phyloP scores from a whole-genome alignment of 2,797 vertebrate genomes.

The Malurus leucopterus region DNA sequence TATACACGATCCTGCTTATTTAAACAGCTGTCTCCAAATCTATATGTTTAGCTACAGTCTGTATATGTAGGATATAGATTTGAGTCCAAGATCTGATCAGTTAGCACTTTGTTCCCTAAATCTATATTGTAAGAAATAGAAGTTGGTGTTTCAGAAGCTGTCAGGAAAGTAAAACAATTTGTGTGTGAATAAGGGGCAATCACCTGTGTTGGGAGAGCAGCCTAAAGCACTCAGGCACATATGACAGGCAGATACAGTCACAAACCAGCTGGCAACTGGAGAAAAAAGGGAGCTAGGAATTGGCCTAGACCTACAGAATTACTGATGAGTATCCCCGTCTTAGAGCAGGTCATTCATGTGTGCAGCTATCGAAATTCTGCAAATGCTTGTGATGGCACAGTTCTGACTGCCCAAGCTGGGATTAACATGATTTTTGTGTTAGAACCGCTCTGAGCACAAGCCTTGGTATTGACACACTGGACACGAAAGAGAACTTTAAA shows the following conservation, averaged over 20 bases:
- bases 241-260: not conserved
- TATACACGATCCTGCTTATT: not conserved
- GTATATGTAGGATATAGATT: not conserved
- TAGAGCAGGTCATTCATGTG: not conserved
- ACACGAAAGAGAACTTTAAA: not conserved
- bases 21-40: not conserved
- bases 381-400: not conserved
- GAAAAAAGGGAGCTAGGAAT: not conserved
- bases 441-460: not conserved
- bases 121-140: not conserved
- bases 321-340: not conserved
- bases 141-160: not conserved
- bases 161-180: not conserved
- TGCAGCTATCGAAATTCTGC: not conserved
- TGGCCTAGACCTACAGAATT: fast-evolving
- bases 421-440: not conserved
- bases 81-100: not conserved
- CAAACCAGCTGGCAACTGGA: not conserved
- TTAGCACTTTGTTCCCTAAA: not conserved
- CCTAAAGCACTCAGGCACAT: not conserved
- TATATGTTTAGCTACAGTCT: not conserved
- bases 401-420: not conserved
- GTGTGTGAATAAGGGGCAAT: not conserved
- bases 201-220: fast-evolving
- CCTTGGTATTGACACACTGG: fast-evolving